A percentile compares a stretch with the other conserved stretches of the same genome.
These are phyloP conservation scores for Euzophera pinguis DNA, from an alignment of 2,888 invertebrate species.

Conservation along the genomic window DNA sequence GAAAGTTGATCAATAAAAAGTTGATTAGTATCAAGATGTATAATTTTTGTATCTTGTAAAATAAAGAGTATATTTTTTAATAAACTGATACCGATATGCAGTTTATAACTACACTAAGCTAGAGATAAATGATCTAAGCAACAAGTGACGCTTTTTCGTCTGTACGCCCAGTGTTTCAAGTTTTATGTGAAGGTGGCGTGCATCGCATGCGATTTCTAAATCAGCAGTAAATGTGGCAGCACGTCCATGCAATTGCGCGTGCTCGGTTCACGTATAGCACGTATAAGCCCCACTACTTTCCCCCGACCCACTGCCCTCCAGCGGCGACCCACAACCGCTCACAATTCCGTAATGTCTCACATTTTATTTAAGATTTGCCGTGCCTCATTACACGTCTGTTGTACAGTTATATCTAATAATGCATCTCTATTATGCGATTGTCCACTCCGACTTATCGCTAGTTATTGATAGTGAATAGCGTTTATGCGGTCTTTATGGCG, in stretches of 20 bases:
- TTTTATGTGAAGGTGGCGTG: constrained; percentile 27
- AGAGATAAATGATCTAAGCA: too few species aligned
- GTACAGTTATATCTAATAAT: constrained; percentile 59
- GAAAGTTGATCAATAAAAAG: too few species aligned
- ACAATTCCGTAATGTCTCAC: constrained; percentile 68
- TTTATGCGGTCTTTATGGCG: constrained; percentile 16
- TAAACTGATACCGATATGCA: too few species aligned
- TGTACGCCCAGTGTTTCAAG: constrained; percentile 7
- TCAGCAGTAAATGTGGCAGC: constrained; percentile 25
- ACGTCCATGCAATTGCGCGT: constrained; percentile 54
- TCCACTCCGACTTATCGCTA: constrained; percentile 33
- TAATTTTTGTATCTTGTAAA: too few species aligned
- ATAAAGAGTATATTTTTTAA: too few species aligned
- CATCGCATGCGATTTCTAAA: constrained; percentile 36
- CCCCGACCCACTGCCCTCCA: constrained; percentile 77
- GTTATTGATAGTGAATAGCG: constrained; percentile 30
- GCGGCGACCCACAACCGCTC: constrained; percentile 61
- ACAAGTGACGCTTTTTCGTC: neutral
- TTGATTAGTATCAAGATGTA: too few species aligned
- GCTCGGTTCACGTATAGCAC: constrained; percentile 55
- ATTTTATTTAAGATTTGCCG: constrained; percentile 66
- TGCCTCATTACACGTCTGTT: constrained; percentile 55
- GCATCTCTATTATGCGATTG: constrained; percentile 37
- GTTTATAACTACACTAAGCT: too few species aligned
- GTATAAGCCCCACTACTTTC: constrained; percentile 68